phyloP scores from a whole-genome alignment of 2,888 invertebrate genomes.

The Agrotis ipsilon region DNA sequence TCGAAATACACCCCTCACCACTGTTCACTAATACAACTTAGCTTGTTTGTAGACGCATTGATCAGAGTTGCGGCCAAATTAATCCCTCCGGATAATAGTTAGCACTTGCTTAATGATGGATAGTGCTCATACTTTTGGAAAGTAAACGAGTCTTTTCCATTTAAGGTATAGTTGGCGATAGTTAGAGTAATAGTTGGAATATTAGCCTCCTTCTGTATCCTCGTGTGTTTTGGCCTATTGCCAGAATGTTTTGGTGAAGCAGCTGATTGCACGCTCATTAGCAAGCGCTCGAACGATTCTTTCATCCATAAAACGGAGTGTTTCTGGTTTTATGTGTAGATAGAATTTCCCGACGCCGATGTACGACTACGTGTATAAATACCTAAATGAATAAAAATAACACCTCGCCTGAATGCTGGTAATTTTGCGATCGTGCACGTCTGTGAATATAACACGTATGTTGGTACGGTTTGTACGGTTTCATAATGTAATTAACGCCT shows the following conservation, averaged over 20 bases:
- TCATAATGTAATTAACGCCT: slow-evolving; percentile 63
- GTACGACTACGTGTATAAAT: slow-evolving; percentile 36
- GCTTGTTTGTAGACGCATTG: slow-evolving; percentile 71
- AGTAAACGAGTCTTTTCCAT: slow-evolving; percentile 32
- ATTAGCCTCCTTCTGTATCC: slow-evolving; percentile 34
- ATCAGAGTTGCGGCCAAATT: slow-evolving; percentile 75
- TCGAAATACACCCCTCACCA: slow-evolving; percentile 68
- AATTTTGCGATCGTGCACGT: slow-evolving; percentile 59
- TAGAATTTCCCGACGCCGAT: slow-evolving; percentile 47
- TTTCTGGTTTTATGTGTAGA: slow-evolving; percentile 49
- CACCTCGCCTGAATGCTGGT: slow-evolving; percentile 51
- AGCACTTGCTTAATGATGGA: slow-evolving; percentile 75
- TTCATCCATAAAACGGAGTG: slow-evolving; percentile 59
- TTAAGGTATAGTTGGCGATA: slow-evolving; percentile 24
- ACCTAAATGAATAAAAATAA: slow-evolving; percentile 57
- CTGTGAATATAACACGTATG: slow-evolving; percentile 49
- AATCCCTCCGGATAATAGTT: slow-evolving; percentile 75
- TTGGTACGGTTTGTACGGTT: slow-evolving; percentile 47
- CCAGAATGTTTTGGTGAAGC: slow-evolving; percentile 57
- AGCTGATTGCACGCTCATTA: slow-evolving; percentile 61
- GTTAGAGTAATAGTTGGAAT: slow-evolving; percentile 40
- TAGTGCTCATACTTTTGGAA: slow-evolving; percentile 52
- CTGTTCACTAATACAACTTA: slow-evolving; percentile 67
- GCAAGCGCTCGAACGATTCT: slow-evolving; percentile 58
- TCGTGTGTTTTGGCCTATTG: slow-evolving; percentile 44